Base-by-base conservation (phyloP, 2,888 invertebrate genomes). In the Prosapia bicincta region DNA sequence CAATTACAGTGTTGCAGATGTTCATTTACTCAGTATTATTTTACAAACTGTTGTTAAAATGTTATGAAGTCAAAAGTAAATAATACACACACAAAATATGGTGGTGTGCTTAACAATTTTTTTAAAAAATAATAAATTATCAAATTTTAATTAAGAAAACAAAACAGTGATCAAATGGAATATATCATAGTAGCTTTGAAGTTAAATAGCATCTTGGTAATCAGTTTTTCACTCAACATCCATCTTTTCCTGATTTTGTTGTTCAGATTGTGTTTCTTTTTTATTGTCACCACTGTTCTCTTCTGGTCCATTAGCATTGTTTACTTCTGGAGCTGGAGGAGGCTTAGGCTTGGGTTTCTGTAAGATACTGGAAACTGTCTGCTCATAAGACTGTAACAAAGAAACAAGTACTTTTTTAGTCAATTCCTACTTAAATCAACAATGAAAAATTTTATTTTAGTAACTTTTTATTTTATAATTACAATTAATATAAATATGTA, bases 311-410 rank as follows among this genome's bases (percentile, higher is more conserved):
- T 38, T 84, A 83, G 32, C 80, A 77, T 84, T 87, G 80, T 86
- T 85, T 81, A 88, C 87, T 81, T 88, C 87, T 65, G 89, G 89
- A 69, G 89, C 89, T 0, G 89, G 86, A 66, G 89, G 89, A 24
- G 82, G 83, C 78, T 83, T 83, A 20, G 89, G 89, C 85, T 96
- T 96, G 7, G 98, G 97, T 84, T 96, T 96, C 85, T 93, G 96
- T 79, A 98, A 86, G 79, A 98, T 92, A 6, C 96, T 93, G 75
- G 83, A 83, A 66, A 89, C 88, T 24, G 85, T 83, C 32, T 82
- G 85, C 78, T 90, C 89, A 80, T 91, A 85, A 20, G 84, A 82
- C 88, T 90, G 83, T 78, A 82, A 81, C 67, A 78, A 72, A 70
- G 80, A 72, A 73, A 76, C 9, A 30, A n/a, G n/a, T n/a, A n/a